Evolutionary conservation across 2,797 vertebrate species (phyloP), one percentile per base, ranked within the genome.

Genomic region (Ptychadena robeensis): DNA sequence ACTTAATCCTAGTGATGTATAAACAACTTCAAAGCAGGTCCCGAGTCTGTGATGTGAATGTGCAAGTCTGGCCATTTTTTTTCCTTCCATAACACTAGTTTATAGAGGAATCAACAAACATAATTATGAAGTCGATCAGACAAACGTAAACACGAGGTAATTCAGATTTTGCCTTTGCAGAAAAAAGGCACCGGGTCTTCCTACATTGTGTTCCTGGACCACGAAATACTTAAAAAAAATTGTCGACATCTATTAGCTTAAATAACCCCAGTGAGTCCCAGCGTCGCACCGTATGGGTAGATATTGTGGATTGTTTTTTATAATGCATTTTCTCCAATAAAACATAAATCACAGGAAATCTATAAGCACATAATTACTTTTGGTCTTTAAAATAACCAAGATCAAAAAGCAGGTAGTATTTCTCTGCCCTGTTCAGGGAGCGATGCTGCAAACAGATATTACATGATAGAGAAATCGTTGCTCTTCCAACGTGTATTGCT

Each of bases 21-120:
- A 91, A 92, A 91, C 88, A 92, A 91, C 91, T 92, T 92, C 91
- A 92, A 92, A 93, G 82, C 61, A n/a, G 89, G 25, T 90, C 90
- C 90, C 87, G 89, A 91, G 91, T 90, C 85, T 90, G 88, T 85
- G 87, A 87, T 89, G 40, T 9, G 6, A 15, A 28, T 48, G 74
- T 82, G 79, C 82, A 79, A 88, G 87, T 87, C 88, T 89, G 89
- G 88, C 82, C 89, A 87, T 85, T 91, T 90, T 59, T 40, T 48
- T 38, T 27, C 48, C 30, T 35, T 4, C 3, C 48, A 53, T 66
- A 66, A 67, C 34, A 64, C 48, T 38, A 72, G 57, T 78, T 69
- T 72, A 64, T 65, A n/a, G 37, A 59, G 6, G 30, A 70, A 48
- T 77, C 73, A 64, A 77, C 53, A 66, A 53, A 57, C 66, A 35